Evolutionary conservation across 2,888 invertebrate species (phyloP).

Genomic region (Aporophyla lueneburgensis): DNA sequence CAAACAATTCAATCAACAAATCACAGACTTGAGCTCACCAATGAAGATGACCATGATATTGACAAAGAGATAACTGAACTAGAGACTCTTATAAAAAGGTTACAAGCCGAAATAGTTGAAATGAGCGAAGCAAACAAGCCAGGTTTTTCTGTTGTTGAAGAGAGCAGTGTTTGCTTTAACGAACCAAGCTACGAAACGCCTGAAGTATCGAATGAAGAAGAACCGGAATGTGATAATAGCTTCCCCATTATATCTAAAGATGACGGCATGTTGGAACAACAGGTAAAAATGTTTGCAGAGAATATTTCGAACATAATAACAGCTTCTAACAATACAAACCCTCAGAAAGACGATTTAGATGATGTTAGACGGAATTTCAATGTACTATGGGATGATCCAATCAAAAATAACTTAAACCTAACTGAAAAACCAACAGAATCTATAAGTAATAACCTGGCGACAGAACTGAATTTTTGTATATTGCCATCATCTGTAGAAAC

Average conservation of each 20-base stretch:
- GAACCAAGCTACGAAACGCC: background rate
- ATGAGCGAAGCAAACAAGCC: conserved; percentile 67
- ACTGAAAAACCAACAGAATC: background rate
- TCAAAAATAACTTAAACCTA: conserved; percentile 7
- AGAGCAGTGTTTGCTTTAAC: background rate
- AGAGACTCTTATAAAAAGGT: conserved; percentile 59
- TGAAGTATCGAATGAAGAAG: background rate
- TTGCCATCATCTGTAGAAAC: conserved; percentile 11
- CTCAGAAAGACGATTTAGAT: conserved; percentile 32
- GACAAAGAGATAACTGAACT: conserved; percentile 76
- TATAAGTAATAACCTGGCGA: background rate
- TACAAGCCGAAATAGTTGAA: conserved; percentile 78
- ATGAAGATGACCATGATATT: conserved; percentile 62
- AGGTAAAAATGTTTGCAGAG: conserved; percentile 8
- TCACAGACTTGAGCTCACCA: background rate
- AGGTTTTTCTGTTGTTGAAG: conserved; percentile 2
- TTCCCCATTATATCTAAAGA: conserved; percentile 27
- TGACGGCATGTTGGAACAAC: conserved; percentile 8
- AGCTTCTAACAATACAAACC: background rate
- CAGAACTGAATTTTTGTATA: conserved; percentile 1
- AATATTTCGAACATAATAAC: conserved; percentile 29
- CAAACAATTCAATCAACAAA: conserved; percentile 59
- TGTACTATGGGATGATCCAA: conserved; percentile 48
- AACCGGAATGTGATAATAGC: background rate
- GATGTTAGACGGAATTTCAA: conserved; percentile 56